phyloP scores from a whole-genome alignment of 2,113 vertebrate genomes.

The Anoura caudifer region DNA sequence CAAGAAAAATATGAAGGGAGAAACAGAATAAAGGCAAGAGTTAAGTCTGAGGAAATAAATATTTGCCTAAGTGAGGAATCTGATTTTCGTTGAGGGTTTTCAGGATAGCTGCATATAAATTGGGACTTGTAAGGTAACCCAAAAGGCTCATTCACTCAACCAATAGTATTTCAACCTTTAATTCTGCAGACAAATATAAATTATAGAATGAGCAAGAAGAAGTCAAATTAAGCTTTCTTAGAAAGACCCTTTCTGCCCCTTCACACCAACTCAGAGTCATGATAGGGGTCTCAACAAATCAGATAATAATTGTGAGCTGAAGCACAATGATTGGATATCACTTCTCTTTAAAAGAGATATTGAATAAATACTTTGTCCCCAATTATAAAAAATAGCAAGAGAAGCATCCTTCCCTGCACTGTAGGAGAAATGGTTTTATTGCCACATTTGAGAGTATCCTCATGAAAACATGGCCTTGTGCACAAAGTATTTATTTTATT shows the following conservation, averaged over 20 bases:
- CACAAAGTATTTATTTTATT: not conserved
- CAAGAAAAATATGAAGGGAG: not conserved
- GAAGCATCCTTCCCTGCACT: not conserved
- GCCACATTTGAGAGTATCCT: not conserved
- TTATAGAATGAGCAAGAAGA: not conserved
- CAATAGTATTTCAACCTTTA: not conserved
- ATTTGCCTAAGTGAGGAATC: not conserved
- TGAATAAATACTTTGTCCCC: not conserved
- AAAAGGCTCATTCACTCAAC: not conserved
- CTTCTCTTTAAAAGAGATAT: not conserved
- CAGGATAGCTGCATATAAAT: not conserved
- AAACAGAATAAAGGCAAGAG: not conserved
- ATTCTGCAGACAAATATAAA: not conserved
- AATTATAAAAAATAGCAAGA: not conserved
- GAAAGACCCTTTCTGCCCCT: not conserved
- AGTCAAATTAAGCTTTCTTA: not conserved
- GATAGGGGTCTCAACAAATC: not conserved
- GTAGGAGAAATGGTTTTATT: not conserved
- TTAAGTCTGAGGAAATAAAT: not conserved
- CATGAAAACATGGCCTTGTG: not conserved
- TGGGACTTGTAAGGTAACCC: not conserved
- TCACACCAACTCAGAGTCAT: not conserved
- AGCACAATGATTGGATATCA: not conserved
- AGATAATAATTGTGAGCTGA: not conserved
- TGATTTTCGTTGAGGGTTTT: not conserved